Evolutionary conservation across 2,888 invertebrate species (phyloP).

Genomic region (Choreutis nemorana): DNA sequence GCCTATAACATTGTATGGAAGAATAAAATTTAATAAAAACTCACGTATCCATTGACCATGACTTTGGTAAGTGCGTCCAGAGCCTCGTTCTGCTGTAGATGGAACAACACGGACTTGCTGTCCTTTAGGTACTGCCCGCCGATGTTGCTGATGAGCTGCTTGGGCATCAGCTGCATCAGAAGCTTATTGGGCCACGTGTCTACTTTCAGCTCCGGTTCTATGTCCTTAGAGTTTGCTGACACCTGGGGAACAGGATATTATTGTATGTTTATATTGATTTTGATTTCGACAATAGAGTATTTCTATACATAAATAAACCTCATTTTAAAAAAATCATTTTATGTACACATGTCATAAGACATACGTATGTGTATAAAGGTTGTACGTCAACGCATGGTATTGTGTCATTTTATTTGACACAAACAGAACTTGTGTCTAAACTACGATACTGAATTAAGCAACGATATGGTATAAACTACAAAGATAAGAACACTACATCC

Average conservation of each 20-base stretch:
- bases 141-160: conserved; percentile 88
- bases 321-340: no score
- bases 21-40: conserved; percentile 30
- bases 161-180: conserved; percentile 95
- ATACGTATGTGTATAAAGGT: no score
- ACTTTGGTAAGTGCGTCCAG: conserved; percentile 89
- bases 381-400: no score
- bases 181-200: conserved; percentile 93
- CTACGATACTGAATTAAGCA: no score
- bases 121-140: conserved; percentile 89
- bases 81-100: conserved; percentile 86
- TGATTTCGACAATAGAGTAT: no score
- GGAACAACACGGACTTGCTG: conserved; percentile 91
- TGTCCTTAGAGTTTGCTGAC: conserved; percentile 75
- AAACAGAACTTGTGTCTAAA: no score
- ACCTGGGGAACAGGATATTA: conserved; percentile 30
- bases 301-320: no score
- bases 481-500: no score
- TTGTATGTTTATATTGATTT: no score
- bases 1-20: not conserved
- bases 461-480: no score
- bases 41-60: conserved; percentile 91
- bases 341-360: no score
- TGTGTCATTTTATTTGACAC: no score
- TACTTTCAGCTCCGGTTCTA: conserved; percentile 91